Base-by-base conservation (phyloP, 2,888 invertebrate genomes). In the Gymnocheta viridis region DNA sequence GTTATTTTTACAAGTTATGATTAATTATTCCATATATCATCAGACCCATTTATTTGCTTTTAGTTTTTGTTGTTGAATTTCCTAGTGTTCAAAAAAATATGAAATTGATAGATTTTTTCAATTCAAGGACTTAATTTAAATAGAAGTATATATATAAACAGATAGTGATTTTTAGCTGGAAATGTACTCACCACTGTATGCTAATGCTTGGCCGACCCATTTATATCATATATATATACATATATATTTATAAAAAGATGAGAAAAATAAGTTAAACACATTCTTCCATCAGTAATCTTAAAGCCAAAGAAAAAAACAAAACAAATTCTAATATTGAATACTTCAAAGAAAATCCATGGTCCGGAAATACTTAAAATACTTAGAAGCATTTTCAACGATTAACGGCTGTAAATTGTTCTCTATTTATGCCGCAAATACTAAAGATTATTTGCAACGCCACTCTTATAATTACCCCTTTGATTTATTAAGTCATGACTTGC, bases 401-500 rank as follows among this genome's bases (percentile, higher is more conserved):
- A 60, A 47, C 22, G 22, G 27, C 29, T 56, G 27, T 14, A 27
- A 54, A 7, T 56, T 14, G 56, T 44, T 6, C 27, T 22, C 19
- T 41, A 19, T 41, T 54, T 54, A 27, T 2, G 4, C 24, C 14
- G 27, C 24, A 54, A 54, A 38, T 54, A 24, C 69, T 29, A 14
- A 6, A 32, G 4, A 51, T 67, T 38, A 51, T 49, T 32, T n/a
- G 19, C 47, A 24, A n/a, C 49, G 41, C 24, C 49, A 56, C 35
- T 47, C 56, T 64, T 76, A 60, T 60, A 70, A 82, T 82, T 66
- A 58, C 58, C n/a, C 12, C 35, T 58, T 35, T 58, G 67, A 67
- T 77, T 67, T 35, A 67, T 49, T 12, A 38, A 58, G 67, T 67
- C 67, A 58, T 77, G 56, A 49, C 56, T 67, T 14, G 24, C 32